Evolutionary conservation across 2,113 vertebrate species (phyloP).

Genomic region (Anoura caudifer): DNA sequence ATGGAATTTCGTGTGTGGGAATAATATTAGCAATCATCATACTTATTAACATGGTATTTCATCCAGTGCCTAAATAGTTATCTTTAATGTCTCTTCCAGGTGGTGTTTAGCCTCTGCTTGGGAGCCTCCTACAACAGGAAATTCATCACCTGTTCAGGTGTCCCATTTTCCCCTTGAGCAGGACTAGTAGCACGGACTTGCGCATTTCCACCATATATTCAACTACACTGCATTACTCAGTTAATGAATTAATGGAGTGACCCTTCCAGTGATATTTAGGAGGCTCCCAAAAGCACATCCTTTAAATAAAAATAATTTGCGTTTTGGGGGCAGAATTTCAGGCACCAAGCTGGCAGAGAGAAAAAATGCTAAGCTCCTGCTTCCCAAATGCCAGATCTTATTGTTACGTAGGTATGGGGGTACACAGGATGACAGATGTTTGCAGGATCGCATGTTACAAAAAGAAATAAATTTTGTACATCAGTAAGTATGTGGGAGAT

Average conservation of each 20-base stretch:
- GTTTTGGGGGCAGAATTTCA: constrained; percentile 18
- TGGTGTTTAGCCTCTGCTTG: background rate
- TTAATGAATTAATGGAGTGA: background rate
- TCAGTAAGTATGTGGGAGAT: constrained; percentile 7
- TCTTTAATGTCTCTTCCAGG: background rate
- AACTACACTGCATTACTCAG: background rate
- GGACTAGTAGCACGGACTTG: background rate
- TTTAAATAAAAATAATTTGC: constrained; percentile 36
- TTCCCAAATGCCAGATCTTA: constrained; percentile 18
- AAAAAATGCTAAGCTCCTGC: constrained; percentile 24
- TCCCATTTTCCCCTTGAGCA: background rate
- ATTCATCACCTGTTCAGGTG: background rate
- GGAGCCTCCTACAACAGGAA: background rate
- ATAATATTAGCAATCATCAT: background rate
- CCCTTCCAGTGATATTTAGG: background rate
- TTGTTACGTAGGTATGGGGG: background rate
- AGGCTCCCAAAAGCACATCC: background rate
- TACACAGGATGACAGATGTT: constrained; percentile 34
- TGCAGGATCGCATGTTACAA: constrained; percentile 17
- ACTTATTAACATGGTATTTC: background rate
- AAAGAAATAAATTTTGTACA: constrained; percentile 37
- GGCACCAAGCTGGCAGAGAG: background rate
- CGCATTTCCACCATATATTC: background rate
- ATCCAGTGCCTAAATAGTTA: background rate
- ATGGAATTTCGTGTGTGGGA: background rate